A percentile compares a stretch with the other conserved stretches of the same genome.
phyloP scores from a whole-genome alignment of 2,888 invertebrate genomes.

The Hyposoter dolosus region DNA sequence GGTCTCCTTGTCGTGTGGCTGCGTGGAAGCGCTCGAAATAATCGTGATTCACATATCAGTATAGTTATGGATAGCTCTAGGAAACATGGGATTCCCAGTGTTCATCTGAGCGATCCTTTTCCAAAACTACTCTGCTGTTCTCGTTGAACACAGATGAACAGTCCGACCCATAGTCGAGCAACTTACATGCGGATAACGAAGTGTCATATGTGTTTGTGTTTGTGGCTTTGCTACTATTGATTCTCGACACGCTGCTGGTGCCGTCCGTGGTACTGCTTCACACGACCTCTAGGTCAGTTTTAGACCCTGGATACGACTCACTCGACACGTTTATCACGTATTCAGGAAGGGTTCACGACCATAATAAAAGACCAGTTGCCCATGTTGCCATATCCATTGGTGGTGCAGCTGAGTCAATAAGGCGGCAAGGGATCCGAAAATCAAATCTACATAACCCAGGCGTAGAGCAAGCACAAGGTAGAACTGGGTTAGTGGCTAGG shows the following conservation, averaged over 20 bases:
- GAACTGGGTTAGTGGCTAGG: slow-evolving; percentile 13
- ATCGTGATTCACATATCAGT: slow-evolving; percentile 43
- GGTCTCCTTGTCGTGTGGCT: slow-evolving; percentile 29
- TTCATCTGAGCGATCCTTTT: slow-evolving; percentile 8
- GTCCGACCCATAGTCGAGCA: slow-evolving; percentile 16
- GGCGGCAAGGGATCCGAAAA: slow-evolving; percentile 10
- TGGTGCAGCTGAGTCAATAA: slow-evolving; percentile 17
- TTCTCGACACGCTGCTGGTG: slow-evolving; percentile 6
- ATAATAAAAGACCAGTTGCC: slow-evolving; percentile 45
- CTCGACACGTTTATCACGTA: slow-evolving; percentile 50
- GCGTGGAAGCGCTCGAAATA: slow-evolving; percentile 36
- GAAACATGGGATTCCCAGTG: slow-evolving; percentile 15
- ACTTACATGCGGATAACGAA: slow-evolving; percentile 8
- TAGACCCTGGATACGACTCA: slow-evolving; percentile 29
- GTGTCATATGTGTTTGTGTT: not conserved
- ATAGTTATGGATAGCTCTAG: slow-evolving; percentile 40
- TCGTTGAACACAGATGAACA: not conserved
- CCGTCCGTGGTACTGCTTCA: slow-evolving; percentile 8
- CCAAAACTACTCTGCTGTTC: not conserved
- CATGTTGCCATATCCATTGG: slow-evolving; percentile 30
- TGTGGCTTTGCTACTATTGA: slow-evolving; percentile 13
- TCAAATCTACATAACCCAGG: slow-evolving; percentile 24
- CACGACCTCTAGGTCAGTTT: slow-evolving; percentile 25
- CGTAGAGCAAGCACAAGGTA: not conserved
- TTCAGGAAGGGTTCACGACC: slow-evolving; percentile 34